Base-by-base conservation (phyloP, 2,888 invertebrate genomes). In the Drepanosiphum platanoidis region DNA sequence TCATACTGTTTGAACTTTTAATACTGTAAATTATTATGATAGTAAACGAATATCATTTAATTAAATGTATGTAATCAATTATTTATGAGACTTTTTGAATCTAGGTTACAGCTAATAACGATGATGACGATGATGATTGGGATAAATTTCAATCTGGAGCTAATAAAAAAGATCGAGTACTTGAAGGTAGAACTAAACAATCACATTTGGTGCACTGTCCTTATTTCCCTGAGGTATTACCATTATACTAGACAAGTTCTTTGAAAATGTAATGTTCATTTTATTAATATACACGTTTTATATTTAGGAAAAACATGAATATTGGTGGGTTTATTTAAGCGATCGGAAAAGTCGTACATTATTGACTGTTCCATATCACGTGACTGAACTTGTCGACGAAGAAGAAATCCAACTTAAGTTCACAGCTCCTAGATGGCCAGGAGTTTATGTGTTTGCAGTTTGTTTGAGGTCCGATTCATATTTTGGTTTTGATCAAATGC, bases 261-360 rank as follows among this genome's bases (percentile, higher is more conserved):
- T 18, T 46, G 18, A 18, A n/a, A n/a, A n/a, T n/a, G n/a, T n/a
- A n/a, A 46, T 15, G 13, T 79, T 61, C 36, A 1, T 61, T 36
- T 71, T 18, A 27, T 84, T 68, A 22, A 75, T n/a, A 22, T n/a
- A n/a, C n/a, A n/a, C n/a, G 42, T 61, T 46, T 80, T 88, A 1
- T 88, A n/a, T n/a, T n/a, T n/a, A 92, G 91, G 95, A 95, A 88
- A 97, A 99, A 90, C 98, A 98, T 90, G 99, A 99, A 90, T 98
- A 95, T 91, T 99, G 99, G 99, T 99, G 99, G 98, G 95, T 98
- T 87, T 99, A 99, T 90, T 95, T 99, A 88, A 96, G 96, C 90
- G 99, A 99, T 91, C 94, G 96, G 88, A 98, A 97, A 91, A 95
- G 95, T 88, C 94, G 94, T 89, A 95, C 95, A 87, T 91, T 99